Base-by-base conservation (phyloP, 2,888 invertebrate genomes). In the Stegophylla sp. region DNA sequence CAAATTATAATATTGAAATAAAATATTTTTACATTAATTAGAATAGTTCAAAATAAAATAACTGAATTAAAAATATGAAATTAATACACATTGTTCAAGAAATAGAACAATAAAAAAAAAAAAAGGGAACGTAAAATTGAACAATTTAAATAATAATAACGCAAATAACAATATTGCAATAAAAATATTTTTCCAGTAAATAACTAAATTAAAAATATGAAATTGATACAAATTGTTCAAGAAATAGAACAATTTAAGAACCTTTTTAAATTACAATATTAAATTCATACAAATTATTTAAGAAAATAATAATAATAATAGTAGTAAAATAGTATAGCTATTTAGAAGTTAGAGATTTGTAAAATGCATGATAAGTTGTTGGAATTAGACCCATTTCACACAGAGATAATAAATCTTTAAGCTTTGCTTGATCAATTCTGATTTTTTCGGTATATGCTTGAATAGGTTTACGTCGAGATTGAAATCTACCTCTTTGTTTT, bases 301-400 rank as follows among this genome's bases (percentile, higher is more conserved):
- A 59, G 26, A 59, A 15, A 59, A 59, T 59, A 59, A 26, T 28
- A 26, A 28, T 26, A 26, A 26, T 59, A 59, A 15, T 26, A 56
- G 3, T 34, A 12, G 15, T 48, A 48, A 5, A 48, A 48, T 48
- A 15, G 15, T 3, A 3, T 13, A 13, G 15, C 15, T 13, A 5
- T 15, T 1, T 48, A 48, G 17, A 48, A 48, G 15, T 12, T 12
- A 43, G n/a, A 63, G 63, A 63, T 63, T 34, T 63, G 17, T 63
- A 41, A 34, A n/a, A 41, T 10, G 17, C 34, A 34, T 66, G 66
- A 4, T 45, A 66, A 20, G 45, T 66, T 23, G 3, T 12, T 45
- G 66, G 26, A 13, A 66, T 7, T 15, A 66, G 66, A 23, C 66
- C 66, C 66, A 66, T 66, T 66, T 66, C 26, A 45, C 23, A 66